Percentiles rank a stretch among this genome's conserved stretches.
Evolutionary conservation across 1,140 invertebrate species (phyloP).

Genomic region (Formica exsecta): DNA sequence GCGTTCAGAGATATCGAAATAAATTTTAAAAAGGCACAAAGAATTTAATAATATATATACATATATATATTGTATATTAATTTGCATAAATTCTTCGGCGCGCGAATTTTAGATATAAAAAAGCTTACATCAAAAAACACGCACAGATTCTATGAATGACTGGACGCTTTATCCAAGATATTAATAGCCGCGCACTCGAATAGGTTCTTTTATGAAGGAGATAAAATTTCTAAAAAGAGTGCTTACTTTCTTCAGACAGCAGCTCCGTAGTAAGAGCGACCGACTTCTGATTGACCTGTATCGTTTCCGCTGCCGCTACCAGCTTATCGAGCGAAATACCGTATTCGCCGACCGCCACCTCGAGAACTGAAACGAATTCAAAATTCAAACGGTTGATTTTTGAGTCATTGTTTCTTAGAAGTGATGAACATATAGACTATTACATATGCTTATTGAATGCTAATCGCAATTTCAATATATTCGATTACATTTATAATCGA

Average conservation of each 20-base stretch:
- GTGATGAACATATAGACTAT: neutral
- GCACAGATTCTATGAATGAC: too few relatives aligned
- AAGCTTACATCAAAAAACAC: too few relatives aligned
- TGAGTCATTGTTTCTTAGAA: neutral
- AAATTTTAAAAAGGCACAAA: neutral
- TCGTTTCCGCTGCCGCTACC: constrained; percentile 86
- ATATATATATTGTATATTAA: too few relatives aligned
- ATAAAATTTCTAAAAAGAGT: constrained; percentile 6
- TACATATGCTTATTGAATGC: constrained; percentile 10
- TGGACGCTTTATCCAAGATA: neutral
- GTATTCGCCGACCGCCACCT: constrained; percentile 93
- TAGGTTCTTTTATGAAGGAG: neutral
- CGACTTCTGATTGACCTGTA: constrained; percentile 84
- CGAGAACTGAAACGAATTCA: constrained; percentile 89
- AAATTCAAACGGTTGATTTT: constrained; percentile 10
- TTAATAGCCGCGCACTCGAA: too few relatives aligned
- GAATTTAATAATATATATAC: too few relatives aligned
- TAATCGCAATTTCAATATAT: neutral
- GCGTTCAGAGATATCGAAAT: neutral
- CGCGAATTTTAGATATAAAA: too few relatives aligned
- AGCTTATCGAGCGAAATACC: constrained; percentile 88
- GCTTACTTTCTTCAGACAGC: constrained; percentile 66
- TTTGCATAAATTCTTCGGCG: too few relatives aligned
- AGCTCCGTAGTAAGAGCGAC: constrained; percentile 32
- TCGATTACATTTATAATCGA: neutral